Evolutionary conservation across 2,797 vertebrate genomes (phyloP), one percentile per base, ranked within the genome.

Genomic region (Pangasius sanitwongsei): DNA sequence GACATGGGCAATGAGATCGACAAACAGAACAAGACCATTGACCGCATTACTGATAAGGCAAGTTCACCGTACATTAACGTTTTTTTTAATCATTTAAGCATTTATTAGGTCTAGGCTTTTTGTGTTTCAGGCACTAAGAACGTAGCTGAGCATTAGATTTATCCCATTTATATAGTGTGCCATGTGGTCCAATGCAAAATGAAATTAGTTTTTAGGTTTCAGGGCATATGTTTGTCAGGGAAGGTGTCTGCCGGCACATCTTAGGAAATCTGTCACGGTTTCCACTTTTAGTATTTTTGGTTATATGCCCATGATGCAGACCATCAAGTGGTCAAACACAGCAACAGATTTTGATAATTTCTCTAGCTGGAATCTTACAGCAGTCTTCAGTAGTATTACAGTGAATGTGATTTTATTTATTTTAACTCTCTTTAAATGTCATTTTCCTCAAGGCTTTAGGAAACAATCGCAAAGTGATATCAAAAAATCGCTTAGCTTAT

Each of bases 1-100:
- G 97, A 99, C 91, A 99, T 99, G 98, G 98, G 99, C 91, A 96
- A 89, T 50, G 98, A 99, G 92, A 98, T 99, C 13, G 99, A 99
- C 88, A 93, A 96, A 89, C 98, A 99, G 92, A 99, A 98, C 95
- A 96, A 94, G 91, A 95, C 96, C 89, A 98, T 99, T 87, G 96
- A 97, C 65, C 88, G 92, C 92, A 98, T 99, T 96, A 97, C 93
- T 25, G 94, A 96, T 0, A 99, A 99, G 97, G 98, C 98, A 93
- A 92, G 93, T 41, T 69, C 6, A 69, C n/a, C 25, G 48, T 55
- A 53, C 7, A 13, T 28, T 44, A 11, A 69, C 6, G 2, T 8
- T 4, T 50, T 44, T 44, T 44, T 77, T 0, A 31, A 70, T 37
- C 4, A 72, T 34, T 37, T 0, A 20, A 15, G n/a, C 48, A 25